Percentiles rank a stretch among this genome's conserved stretches.
Conservation (phyloP, 2,888 invertebrate genomes). For the Geotrupes spiniger region DNA sequence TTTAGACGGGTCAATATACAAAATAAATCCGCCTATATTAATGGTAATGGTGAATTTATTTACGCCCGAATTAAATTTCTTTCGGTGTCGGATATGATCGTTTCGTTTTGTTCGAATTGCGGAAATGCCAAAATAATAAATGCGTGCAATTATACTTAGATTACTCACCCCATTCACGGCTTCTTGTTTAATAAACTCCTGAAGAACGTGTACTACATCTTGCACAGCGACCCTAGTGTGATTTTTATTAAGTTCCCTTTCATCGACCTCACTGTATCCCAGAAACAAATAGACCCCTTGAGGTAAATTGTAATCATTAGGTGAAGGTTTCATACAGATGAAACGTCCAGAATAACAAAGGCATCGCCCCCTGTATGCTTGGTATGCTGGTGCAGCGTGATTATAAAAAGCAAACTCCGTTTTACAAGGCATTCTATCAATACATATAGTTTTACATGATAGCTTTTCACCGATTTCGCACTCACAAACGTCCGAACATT, state of each 20-base stretch:
- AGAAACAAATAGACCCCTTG: conserved; percentile 86
- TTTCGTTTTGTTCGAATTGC: no score
- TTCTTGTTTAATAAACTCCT: conserved; percentile 72
- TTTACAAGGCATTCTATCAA: conserved; percentile 82
- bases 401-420: conserved; percentile 87
- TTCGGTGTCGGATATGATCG: no score
- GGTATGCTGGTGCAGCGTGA: conserved; percentile 86
- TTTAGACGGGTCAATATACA: not conserved
- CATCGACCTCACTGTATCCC: conserved; percentile 88
- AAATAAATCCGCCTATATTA: conserved; percentile 2
- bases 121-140: conserved; percentile 2
- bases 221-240: conserved; percentile 82
- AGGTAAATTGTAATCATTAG: conserved; percentile 72
- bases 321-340: conserved; percentile 85
- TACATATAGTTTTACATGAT: conserved; percentile 85
- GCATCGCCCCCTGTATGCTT: conserved; percentile 84
- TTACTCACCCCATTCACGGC: conserved; percentile 66
- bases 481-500: conserved; percentile 87
- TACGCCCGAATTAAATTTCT: no score
- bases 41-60: not conserved
- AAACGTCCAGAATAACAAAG: conserved; percentile 89
- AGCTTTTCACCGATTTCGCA: conserved; percentile 76
- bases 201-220: conserved; percentile 78
- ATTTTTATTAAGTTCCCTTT: conserved; percentile 70
- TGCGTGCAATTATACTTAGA: not conserved